A percentile compares a stretch with the other conserved stretches of the same genome.
Evolutionary conservation across 2,797 vertebrate genomes (phyloP).

Genomic region (Falco concolor): DNA sequence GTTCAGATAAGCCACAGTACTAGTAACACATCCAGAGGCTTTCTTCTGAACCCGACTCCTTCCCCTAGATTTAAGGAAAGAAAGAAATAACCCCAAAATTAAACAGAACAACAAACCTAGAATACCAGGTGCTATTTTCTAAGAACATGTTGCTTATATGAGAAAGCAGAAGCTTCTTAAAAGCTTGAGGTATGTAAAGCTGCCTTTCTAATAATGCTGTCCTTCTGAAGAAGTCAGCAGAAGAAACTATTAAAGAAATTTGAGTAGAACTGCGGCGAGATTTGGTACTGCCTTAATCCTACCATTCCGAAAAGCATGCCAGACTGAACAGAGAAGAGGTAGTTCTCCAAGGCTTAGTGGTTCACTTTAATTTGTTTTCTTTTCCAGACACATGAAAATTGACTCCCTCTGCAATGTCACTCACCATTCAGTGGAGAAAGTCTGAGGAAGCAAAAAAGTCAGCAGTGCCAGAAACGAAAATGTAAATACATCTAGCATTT

Average conservation of each 20-base stretch:
- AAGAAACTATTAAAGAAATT: conserved; percentile 2
- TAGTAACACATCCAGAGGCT: not conserved
- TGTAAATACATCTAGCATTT: not conserved
- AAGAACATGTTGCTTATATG: not conserved
- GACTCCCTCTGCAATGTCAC: conserved; percentile 19
- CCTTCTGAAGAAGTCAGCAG: not conserved
- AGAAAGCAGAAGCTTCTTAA: not conserved
- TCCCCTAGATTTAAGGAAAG: not conserved
- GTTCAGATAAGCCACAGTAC: not conserved
- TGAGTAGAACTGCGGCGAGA: not conserved
- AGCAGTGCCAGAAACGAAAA: conserved; percentile 26
- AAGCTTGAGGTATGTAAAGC: not conserved
- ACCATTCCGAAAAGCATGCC: not conserved
- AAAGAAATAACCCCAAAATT: not conserved
- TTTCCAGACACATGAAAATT: conserved; percentile 41
- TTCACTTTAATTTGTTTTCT: conserved; percentile 38
- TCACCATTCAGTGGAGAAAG: not conserved
- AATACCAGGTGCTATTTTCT: not conserved
- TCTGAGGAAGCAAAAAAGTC: not conserved
- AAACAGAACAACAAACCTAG: not conserved
- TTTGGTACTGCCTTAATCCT: conserved; percentile 22
- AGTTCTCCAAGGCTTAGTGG: conserved; percentile 25
- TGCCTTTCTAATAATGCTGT: not conserved
- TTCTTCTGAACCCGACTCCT: not conserved
- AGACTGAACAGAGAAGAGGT: not conserved